phyloP scores from a whole-genome alignment of 1,140 invertebrate species.

The Diorhabda carinulata region DNA sequence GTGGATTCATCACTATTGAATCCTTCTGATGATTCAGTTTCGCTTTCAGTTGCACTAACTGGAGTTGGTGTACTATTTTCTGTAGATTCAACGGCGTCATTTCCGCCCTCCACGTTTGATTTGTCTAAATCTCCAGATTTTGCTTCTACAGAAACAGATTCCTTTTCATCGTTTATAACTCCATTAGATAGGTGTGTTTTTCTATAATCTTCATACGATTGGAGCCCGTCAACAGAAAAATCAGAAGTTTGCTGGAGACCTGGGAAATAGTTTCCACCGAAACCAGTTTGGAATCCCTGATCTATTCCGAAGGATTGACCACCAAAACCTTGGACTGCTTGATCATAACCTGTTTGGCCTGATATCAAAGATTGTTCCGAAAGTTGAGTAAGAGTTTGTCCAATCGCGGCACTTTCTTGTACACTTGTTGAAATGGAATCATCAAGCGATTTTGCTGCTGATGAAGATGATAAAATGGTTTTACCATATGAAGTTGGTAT shows the following conservation, averaged over 20 bases:
- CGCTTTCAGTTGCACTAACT: neutral
- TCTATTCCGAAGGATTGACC: neutral
- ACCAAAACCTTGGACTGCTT: neutral
- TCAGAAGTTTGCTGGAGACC: neutral
- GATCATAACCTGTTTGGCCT: neutral
- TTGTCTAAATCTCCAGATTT: neutral
- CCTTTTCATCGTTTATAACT: neutral
- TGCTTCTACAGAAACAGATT: slow-evolving; percentile 5
- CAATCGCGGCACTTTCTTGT: neutral
- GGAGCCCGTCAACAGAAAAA: neutral
- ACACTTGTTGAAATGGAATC: too few species aligned
- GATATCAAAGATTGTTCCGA: neutral
- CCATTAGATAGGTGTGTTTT: neutral
- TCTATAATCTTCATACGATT: neutral
- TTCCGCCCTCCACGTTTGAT: too few species aligned
- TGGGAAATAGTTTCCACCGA: neutral
- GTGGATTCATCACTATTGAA: neutral
- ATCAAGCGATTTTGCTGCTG: too few species aligned
- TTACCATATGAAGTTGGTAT: too few species aligned
- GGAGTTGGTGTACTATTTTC: too few species aligned
- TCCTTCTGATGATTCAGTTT: neutral
- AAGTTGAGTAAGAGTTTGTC: neutral
- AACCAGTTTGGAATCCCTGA: neutral
- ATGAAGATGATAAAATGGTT: too few species aligned
- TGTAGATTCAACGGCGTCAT: too few species aligned